Base-by-base conservation (phyloP, 2,797 vertebrate species). In the Kryptolebias ocellatus region DNA sequence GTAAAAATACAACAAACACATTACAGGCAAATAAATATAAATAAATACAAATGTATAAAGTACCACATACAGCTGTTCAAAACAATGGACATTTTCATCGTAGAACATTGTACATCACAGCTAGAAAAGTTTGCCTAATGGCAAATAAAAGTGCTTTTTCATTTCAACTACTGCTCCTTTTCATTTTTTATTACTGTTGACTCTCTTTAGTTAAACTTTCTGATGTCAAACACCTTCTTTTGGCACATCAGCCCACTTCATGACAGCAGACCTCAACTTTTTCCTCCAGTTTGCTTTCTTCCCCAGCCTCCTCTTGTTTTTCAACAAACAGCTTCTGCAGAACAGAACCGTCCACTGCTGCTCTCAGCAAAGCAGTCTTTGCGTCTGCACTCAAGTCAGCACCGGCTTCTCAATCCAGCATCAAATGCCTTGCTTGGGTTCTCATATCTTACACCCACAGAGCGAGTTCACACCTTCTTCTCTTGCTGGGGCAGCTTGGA, bases 21-120 rank as follows among this genome's bases (percentile, higher is more conserved):
- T 60, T 44, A 46, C 61, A 74, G 24, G n/a, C n/a, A 77, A 88
- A 89, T 84, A 86, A 86, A 89, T 85, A 86, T 2, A 73, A 83
- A 85, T 81, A 79, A 84, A 84, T 87, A 89, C 34, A 80, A 79
- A 76, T 64, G 63, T 39, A 62, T 56, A n/a, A 53, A 83, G 53
- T 18, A 47, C 16, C 3, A 64, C 62, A 53, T 60, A 70, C 31
- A 34, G 50, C 60, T 67, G 11, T 72, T 76, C 79, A 58, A 75
- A 63, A 81, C 58, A 77, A 52, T 76, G 72, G 69, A 67, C 44
- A 53, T 65, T 34, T 63, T 60, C 16, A 29, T 84, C 70, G 49
- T 24, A 79, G 54, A 12, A 89, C 59, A 75, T 62, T 65, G 42
- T 59, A 88, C 70, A 54, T 76, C 58, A 87, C 78, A 59, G 70